Conservation (phyloP, 2,888 invertebrate genomes). For the Agonopterix arenella region DNA sequence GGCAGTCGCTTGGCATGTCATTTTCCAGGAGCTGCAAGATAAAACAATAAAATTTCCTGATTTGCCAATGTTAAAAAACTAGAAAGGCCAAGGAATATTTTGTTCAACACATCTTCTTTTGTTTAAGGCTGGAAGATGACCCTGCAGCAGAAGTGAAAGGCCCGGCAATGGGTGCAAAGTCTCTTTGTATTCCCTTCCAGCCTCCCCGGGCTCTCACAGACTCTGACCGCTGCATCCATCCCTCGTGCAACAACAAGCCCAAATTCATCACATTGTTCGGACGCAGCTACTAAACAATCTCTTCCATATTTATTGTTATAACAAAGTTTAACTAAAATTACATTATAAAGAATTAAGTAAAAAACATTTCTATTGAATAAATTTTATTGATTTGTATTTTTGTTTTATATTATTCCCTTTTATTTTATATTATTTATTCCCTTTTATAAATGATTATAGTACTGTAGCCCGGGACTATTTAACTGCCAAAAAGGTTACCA, state of each 20-base stretch:
- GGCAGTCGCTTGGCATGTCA: no score
- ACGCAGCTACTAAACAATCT: slow-evolving; percentile 88
- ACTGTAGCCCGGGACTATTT: no score
- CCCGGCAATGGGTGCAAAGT: slow-evolving; percentile 99
- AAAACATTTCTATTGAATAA: slow-evolving; percentile 15
- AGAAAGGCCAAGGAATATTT: no score
- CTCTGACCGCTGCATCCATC: slow-evolving; percentile 89
- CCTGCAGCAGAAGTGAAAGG: slow-evolving; percentile 82
- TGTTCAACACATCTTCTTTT: slow-evolving; percentile 7
- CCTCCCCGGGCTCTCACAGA: slow-evolving; percentile 82
- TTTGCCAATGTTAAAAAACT: no score
- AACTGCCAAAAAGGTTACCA: no score
- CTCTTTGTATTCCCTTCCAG: slow-evolving; percentile 97
- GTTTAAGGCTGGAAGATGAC: slow-evolving; percentile 79
- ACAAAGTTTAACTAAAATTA: neutral
- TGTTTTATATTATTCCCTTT: neutral
- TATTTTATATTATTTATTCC: no score
- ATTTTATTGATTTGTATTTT: slow-evolving; percentile 19
- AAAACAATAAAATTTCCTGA: no score
- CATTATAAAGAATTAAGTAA: neutral
- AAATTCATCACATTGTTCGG: slow-evolving; percentile 95
- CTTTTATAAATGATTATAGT: no score
- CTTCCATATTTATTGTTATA: neutral
- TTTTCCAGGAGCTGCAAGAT: no score
- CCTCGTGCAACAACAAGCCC: slow-evolving; percentile 87